Conservation (phyloP, 2,888 invertebrate species). For the Limnephilus marmoratus region DNA sequence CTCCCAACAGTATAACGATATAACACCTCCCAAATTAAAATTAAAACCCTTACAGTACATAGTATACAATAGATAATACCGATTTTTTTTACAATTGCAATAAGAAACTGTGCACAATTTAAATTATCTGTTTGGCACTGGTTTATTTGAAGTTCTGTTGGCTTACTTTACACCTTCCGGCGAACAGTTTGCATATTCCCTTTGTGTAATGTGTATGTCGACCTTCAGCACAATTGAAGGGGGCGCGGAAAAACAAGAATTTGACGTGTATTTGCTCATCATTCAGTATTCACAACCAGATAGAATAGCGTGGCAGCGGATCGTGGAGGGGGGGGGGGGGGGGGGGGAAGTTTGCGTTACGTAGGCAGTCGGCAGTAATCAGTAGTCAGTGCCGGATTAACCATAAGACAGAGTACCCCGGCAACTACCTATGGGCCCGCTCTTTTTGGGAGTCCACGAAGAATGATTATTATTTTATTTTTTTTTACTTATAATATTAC, state of each 20-base stretch:
- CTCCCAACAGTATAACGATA: too few relatives aligned
- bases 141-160: too few relatives aligned
- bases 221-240: not conserved
- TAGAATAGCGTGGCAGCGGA: not conserved
- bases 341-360: not conserved
- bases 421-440: too few relatives aligned
- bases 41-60: too few relatives aligned
- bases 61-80: too few relatives aligned
- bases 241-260: not conserved
- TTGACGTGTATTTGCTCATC: conserved; percentile 3
- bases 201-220: not conserved
- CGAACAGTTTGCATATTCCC: not conserved
- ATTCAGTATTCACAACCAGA: not conserved
- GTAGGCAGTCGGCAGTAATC: not conserved
- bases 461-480: too few relatives aligned
- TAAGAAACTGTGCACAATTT: not conserved
- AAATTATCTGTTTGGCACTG: not conserved
- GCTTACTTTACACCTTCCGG: too few relatives aligned
- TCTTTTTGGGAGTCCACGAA: too few relatives aligned
- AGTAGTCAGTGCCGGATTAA: too few relatives aligned
- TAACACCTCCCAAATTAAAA: too few relatives aligned
- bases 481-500: too few relatives aligned
- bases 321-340: not conserved
- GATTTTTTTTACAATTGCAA: not conserved
- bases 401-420: too few relatives aligned